phyloP scores from a whole-genome alignment of 2,888 invertebrate genomes.

The Eupithecia dodoneata region DNA sequence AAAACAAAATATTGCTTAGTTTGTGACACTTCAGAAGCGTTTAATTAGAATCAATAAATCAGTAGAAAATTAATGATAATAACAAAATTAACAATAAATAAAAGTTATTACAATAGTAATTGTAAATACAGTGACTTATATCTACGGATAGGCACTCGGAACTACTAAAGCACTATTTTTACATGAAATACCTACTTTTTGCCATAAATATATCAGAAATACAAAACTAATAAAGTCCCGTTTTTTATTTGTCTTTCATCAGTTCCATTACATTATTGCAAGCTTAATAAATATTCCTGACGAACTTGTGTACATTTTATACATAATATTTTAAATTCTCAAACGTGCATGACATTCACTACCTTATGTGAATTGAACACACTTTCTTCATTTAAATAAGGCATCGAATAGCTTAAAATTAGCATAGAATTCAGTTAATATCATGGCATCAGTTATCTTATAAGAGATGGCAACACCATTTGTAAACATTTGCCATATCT shows the following conservation, averaged over 20 bases:
- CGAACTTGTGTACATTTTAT: background rate
- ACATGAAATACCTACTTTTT: constrained; percentile 16
- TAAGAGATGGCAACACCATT: constrained; percentile 10
- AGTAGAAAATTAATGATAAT: constrained; percentile 69
- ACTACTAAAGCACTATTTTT: constrained; percentile 24
- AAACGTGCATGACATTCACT: background rate
- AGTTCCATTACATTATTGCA: background rate
- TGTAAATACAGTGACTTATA: constrained; percentile 55
- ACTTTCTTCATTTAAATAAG: constrained; percentile 11
- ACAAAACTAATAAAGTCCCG: constrained; percentile 17
- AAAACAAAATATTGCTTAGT: constrained; percentile 38
- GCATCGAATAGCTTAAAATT: constrained; percentile 12
- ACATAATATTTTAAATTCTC: background rate
- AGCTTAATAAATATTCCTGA: background rate
- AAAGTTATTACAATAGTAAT: constrained; percentile 56
- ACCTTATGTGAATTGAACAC: background rate
- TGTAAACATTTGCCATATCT: background rate
- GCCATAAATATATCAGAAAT: constrained; percentile 10
- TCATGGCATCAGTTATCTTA: constrained; percentile 19
- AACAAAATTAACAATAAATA: constrained; percentile 70
- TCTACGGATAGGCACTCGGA: constrained; percentile 40
- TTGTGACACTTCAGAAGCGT: constrained; percentile 76
- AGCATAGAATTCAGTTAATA: constrained; percentile 6
- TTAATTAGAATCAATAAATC: constrained; percentile 73
- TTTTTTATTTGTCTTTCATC: background rate